Base-by-base conservation (phyloP, 2,888 invertebrate species). In the Candidula unifasciata region DNA sequence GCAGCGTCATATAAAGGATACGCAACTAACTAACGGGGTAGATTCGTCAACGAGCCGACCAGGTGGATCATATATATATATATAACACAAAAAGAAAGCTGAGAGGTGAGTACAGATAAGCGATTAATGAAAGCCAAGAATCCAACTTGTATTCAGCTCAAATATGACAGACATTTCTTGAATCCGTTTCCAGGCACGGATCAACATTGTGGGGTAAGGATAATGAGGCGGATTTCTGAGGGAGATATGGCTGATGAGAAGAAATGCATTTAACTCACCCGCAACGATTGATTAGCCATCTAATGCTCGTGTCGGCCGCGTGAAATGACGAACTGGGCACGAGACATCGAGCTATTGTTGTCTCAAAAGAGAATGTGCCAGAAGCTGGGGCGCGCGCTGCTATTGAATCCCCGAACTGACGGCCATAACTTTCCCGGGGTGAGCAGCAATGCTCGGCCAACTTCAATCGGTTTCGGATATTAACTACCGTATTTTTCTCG, bases 251-350 rank as follows among this genome's bases (percentile, higher is more conserved):
- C 10, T n/a, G 78, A 78, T 78, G 64, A 64, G 37, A 78, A 24
- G 24, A 2, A 44, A 78, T 35, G 64, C 44, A 3, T 44, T 78
- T 78, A 66, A 78, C 78, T 78, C 64, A 78, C 78, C 78, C 78
- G 78, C 78, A 78, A 78, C 78, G 64, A 78, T 78, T 78, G 78
- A 78, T 78, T 78, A 66, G 78, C 78, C 66, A 78, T 78, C 78
- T 78, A 37, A 66, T 27, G 78, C 78, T 44, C 78, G 66, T 66
- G 78, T 37, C 78, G n/a, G 18, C n/a, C 60, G 78, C 78, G 78
- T 78, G 78, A 78, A 78, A 78, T 66, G 78, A 66, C 78, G 66
- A 78, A 66, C 44, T 37, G 60, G 16, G 78, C 78, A 37, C 64
- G 37, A 78, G 66, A 78, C 78, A 60, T 44, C 35, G 35, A 66